These are phyloP conservation scores for Herpetotheres cachinnans DNA, from an alignment of 2,113 vertebrate species.

Conservation along the genomic window DNA sequence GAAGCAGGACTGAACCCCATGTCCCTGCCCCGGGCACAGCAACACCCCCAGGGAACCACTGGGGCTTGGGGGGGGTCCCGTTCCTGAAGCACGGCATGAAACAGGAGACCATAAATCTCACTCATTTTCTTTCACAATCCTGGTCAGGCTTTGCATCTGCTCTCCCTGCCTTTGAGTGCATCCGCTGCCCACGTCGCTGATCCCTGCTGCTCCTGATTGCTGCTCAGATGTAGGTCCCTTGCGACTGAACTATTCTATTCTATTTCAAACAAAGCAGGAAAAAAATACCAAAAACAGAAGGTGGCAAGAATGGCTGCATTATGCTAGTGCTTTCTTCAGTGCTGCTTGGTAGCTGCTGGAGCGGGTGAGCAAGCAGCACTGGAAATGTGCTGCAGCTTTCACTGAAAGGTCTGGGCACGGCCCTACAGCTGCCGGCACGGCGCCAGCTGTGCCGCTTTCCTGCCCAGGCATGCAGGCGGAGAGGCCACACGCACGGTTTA, in stretches of 20 bases:
- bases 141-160: not conserved
- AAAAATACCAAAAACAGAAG: not conserved
- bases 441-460: accelerated
- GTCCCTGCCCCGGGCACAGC: not conserved
- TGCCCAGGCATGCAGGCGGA: accelerated
- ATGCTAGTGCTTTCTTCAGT: not conserved
- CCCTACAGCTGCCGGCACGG: not conserved
- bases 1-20: not conserved
- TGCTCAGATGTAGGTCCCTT: not conserved
- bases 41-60: not conserved
- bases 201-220: not conserved
- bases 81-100: not conserved
- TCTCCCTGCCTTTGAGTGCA: not conserved
- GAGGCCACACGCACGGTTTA: not conserved
- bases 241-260: not conserved
- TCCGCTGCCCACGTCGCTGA: not conserved
- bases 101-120: not conserved
- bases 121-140: not conserved
- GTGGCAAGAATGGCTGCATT: not conserved
- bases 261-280: not conserved
- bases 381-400: not conserved
- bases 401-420: not conserved
- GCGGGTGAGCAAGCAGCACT: not conserved
- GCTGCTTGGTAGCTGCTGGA: not conserved
- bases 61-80: accelerated